Conservation (phyloP, 2,888 invertebrate species). For the Eutolmus rufibarbis region DNA sequence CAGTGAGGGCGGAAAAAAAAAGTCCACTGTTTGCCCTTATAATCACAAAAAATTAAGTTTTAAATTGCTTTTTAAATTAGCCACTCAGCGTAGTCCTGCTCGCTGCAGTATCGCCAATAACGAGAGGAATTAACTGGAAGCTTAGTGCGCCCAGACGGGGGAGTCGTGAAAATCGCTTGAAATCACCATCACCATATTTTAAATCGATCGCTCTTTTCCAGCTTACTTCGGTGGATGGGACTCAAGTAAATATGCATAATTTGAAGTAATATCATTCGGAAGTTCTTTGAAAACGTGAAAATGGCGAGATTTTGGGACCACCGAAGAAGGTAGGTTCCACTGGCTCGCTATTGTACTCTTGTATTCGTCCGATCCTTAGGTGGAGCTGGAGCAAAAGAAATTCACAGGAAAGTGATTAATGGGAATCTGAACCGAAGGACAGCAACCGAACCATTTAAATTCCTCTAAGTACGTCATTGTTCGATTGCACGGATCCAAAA, state of each 20-base stretch:
- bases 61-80: constrained; percentile 60
- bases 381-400: constrained; percentile 1
- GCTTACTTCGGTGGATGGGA: neutral
- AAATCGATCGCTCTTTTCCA: neutral
- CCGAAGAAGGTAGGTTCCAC: neutral
- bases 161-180: neutral
- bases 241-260: neutral
- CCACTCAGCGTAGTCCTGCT: constrained; percentile 50
- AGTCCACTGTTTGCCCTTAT: constrained; percentile 55
- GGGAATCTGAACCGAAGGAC: constrained; percentile 23
- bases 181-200: neutral
- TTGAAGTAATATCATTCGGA: neutral
- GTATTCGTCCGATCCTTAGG: neutral
- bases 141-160: constrained; percentile 1
- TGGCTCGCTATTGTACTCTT: neutral
- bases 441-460: constrained; percentile 30
- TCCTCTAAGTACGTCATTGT: constrained; percentile 30
- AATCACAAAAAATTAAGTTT: constrained; percentile 61
- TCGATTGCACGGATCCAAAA: constrained; percentile 36
- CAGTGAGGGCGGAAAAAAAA: constrained; percentile 33
- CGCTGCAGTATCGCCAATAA: constrained; percentile 31
- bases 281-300: neutral
- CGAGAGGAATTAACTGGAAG: constrained; percentile 18
- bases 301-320: neutral
- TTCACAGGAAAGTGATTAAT: constrained; percentile 32